Evolutionary conservation across 2,113 vertebrate genomes (phyloP).

Genomic region (Galbula dea): DNA sequence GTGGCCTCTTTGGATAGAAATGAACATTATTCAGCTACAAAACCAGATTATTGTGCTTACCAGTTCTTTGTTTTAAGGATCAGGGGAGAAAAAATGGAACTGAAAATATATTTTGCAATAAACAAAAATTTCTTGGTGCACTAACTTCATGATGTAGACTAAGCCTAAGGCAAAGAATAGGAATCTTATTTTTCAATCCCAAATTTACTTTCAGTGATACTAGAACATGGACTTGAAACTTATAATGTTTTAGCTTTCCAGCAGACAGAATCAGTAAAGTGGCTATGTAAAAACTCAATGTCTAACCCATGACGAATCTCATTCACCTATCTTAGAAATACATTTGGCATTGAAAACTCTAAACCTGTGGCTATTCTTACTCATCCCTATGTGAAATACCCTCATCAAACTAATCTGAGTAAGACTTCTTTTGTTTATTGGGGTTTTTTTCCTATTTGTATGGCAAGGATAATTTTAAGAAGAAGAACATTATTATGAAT

Average conservation of each 20-base stretch:
- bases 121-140: not conserved
- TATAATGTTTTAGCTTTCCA: not conserved
- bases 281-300: too few species aligned
- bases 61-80: constrained; percentile 23
- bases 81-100: not conserved
- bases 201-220: not conserved
- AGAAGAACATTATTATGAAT: too few species aligned
- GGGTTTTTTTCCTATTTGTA: too few species aligned
- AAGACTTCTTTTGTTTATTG: too few species aligned
- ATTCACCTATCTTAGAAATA: too few species aligned
- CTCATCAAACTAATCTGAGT: too few species aligned
- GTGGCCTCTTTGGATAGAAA: not conserved
- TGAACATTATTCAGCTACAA: not conserved
- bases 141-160: not conserved
- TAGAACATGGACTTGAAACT: not conserved
- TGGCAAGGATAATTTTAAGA: too few species aligned
- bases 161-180: constrained; percentile 2
- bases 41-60: not conserved
- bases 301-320: too few species aligned
- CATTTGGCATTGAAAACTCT: too few species aligned
- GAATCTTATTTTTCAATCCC: not conserved
- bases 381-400: too few species aligned
- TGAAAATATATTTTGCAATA: constrained; percentile 24
- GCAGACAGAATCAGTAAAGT: not conserved
- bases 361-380: too few species aligned